These are phyloP conservation scores for Eumacrocentrus americanus DNA, from an alignment of 2,888 invertebrate genomes.

Conservation along the genomic window DNA sequence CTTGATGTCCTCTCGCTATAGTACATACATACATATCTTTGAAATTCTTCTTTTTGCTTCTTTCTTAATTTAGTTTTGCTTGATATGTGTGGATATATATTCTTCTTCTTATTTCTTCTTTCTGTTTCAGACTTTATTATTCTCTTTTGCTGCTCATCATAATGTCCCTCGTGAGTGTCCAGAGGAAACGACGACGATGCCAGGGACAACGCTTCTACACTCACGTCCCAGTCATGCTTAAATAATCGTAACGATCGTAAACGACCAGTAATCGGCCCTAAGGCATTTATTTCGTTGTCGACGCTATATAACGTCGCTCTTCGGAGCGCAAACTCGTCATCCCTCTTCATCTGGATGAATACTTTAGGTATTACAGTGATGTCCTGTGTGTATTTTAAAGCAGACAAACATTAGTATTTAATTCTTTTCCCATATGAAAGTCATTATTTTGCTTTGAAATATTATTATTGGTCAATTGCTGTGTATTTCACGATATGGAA, in stretches of 20 bases:
- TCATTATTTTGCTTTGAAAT: too few species aligned
- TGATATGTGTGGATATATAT: slow-evolving; percentile 1
- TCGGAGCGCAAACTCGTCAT: slow-evolving; percentile 22
- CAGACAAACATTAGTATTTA: background rate
- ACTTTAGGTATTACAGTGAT: background rate
- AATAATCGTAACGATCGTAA: slow-evolving; percentile 27
- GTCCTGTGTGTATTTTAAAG: background rate
- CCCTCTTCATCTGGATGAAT: slow-evolving; percentile 14
- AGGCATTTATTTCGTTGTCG: slow-evolving; percentile 31
- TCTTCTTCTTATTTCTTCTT: background rate
- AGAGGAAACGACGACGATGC: background rate
- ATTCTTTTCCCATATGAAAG: too few species aligned
- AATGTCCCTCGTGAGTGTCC: background rate
- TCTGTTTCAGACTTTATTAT: background rate
- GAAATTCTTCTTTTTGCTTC: background rate
- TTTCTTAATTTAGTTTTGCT: background rate
- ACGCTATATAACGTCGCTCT: slow-evolving; percentile 16
- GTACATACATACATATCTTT: too few species aligned
- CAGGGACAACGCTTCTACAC: background rate
- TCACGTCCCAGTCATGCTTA: slow-evolving; percentile 7
- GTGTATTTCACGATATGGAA: too few species aligned
- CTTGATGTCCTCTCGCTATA: background rate
- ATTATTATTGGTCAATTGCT: too few species aligned
- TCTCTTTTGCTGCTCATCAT: slow-evolving; percentile 9
- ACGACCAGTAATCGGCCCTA: slow-evolving; percentile 26